Evolutionary conservation across 2,797 vertebrate genomes (phyloP), one percentile per base, ranked within the genome.

Genomic region (Molossus alvarezi): DNA sequence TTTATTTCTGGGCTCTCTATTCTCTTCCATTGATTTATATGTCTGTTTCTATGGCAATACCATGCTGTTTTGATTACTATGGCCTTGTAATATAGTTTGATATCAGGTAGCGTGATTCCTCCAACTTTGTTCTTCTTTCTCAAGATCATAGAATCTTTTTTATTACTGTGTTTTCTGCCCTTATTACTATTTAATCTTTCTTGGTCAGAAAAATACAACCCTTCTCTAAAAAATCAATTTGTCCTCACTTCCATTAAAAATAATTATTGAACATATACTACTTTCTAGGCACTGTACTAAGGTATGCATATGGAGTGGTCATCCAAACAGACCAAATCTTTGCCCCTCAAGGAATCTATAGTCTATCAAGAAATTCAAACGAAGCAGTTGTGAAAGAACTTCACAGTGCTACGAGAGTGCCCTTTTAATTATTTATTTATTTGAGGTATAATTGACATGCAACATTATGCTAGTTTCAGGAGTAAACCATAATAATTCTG

Each of bases 151-250:
- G 41, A 45, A 45, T 45, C 41, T 45, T 33, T 62, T 75, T 91
- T 41, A 21, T 79, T 81, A 60, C 29, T 58, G 21, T 88, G 29
- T 81, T 90, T 95, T 65, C 65, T 95, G 12, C 13, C 27, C 65
- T 65, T 55, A 41, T 14, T 60, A 41, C 4, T 60, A 45, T 45
- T 86, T 27, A 84, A 64, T 41, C 27, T 73, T 94, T 85, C 37
- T 86, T 67, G 37, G 65, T 83, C 14, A 55, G 48, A 48, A 80
- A 92, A 80, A 67, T 18, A 55, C 71, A 65, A 29, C 1, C 12
- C 33, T 92, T 88, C 65, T 76, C 55, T 81, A 82, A 86, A 80
- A 58, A 2, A 21, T 91, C 62, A 45, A 3, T 83, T 69, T 75
- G 25, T 77, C 53, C 45, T 89, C 62, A 48, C 2, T 58, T 87